A percentile compares a stretch with the other conserved stretches of the same genome.
Evolutionary conservation across 2,888 invertebrate genomes (phyloP).

Genomic region (Melikaiella ostensackeni): DNA sequence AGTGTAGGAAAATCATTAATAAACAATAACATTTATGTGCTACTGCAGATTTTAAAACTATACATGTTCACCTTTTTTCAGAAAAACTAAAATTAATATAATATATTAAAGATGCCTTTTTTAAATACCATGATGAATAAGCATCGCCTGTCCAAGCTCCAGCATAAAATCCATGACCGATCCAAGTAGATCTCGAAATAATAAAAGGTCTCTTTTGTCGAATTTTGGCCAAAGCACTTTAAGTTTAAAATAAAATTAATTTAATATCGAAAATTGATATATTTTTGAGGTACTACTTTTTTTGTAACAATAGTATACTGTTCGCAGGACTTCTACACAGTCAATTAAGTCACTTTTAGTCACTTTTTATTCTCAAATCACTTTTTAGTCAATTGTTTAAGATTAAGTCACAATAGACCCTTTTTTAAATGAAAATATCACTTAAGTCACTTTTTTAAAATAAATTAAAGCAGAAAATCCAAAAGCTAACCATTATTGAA

Average conservation of each 20-base stretch:
- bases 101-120: conserved; percentile 14
- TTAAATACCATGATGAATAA: conserved; percentile 82
- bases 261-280: background rate
- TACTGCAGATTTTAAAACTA: background rate
- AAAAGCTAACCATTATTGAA: too few species aligned
- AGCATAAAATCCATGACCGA: conserved; percentile 85
- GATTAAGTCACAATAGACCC: too few species aligned
- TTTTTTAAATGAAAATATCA: too few species aligned
- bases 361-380: too few species aligned
- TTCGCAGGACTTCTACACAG: too few species aligned
- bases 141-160: conserved; percentile 94
- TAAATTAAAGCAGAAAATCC: too few species aligned
- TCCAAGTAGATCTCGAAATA: conserved; percentile 88
- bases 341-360: too few species aligned
- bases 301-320: too few species aligned
- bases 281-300: background rate
- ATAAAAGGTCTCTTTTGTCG: conserved; percentile 86
- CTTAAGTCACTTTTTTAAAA: too few species aligned
- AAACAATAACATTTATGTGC: too few species aligned
- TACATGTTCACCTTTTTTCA: background rate
- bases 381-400: too few species aligned
- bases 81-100: background rate
- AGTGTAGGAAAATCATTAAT: too few species aligned
- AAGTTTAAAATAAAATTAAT: conserved; percentile 26
- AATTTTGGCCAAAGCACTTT: conserved; percentile 83